Conservation (phyloP, 2,797 vertebrate genomes). For the Oreochromis mossambicus region DNA sequence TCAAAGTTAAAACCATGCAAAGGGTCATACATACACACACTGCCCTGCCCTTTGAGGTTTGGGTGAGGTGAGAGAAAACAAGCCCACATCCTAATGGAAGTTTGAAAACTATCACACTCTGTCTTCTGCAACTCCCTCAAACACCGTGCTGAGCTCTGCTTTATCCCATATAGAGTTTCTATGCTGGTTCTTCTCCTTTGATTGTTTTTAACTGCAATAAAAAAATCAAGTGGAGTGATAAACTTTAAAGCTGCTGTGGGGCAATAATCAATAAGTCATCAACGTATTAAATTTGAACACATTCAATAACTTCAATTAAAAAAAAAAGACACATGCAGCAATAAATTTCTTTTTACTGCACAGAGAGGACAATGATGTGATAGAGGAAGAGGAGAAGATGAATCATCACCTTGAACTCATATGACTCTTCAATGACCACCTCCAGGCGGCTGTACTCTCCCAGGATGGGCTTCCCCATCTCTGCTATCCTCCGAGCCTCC, state of each 20-base stretch:
- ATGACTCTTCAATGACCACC: slow-evolving; percentile 92
- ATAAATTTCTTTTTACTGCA: not conserved
- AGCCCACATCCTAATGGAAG: not conserved
- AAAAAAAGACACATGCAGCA: not conserved
- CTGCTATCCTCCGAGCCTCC: slow-evolving; percentile 86
- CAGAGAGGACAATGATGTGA: not conserved
- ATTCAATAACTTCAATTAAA: not conserved
- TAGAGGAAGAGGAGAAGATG: not conserved
- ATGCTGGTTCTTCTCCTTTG: not conserved
- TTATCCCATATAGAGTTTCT: not conserved
- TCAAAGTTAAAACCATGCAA: not conserved
- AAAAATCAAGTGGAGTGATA: not conserved
- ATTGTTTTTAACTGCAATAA: not conserved
- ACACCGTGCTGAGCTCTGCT: not conserved
- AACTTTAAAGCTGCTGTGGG: not conserved
- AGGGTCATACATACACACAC: not conserved
- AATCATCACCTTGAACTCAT: slow-evolving; percentile 87
- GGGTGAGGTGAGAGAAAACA: not conserved
- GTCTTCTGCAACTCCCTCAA: not conserved
- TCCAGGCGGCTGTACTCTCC: slow-evolving; percentile 88
- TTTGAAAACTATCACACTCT: not conserved
- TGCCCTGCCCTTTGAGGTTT: too few species aligned
- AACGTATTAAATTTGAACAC: not conserved
- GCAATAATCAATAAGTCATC: not conserved
- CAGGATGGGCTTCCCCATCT: slow-evolving; percentile 91